These are phyloP conservation scores for Probaryconus sp. DNA, from an alignment of 1,140 invertebrate species.

Conservation along the genomic window DNA sequence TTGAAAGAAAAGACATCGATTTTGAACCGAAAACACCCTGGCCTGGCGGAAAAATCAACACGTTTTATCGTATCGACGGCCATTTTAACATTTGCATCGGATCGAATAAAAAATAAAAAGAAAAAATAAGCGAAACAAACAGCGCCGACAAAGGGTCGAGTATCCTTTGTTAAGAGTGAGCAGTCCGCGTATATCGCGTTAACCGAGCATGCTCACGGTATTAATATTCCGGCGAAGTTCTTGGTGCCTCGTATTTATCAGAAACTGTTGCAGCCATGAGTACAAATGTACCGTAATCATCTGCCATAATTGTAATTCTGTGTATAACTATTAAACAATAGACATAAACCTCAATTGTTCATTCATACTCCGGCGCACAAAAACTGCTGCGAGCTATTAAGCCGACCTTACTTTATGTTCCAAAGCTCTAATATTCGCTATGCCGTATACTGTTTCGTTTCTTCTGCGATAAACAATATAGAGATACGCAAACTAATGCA, in stretches of 20 bases:
- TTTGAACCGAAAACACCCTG: too few species aligned
- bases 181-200: too few species aligned
- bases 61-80: too few species aligned
- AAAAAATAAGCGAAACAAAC: too few species aligned
- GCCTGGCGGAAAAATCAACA: too few species aligned
- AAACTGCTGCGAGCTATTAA: conserved; percentile 2
- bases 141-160: too few species aligned
- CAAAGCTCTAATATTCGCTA: conserved; percentile 9
- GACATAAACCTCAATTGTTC: conserved; percentile 25
- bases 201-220: too few species aligned
- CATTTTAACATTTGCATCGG: too few species aligned
- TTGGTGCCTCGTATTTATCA: conserved; percentile 6
- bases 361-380: neutral
- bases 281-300: conserved; percentile 26
- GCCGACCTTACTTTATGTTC: neutral
- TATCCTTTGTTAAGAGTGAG: too few species aligned
- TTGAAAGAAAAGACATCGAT: too few species aligned
- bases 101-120: too few species aligned
- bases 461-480: conserved; percentile 9
- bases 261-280: neutral
- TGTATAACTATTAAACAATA: conserved; percentile 26
- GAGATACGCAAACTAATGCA: neutral
- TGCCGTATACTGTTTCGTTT: neutral
- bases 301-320: conserved; percentile 15
- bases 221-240: conserved; percentile 11